phyloP scores from a whole-genome alignment of 2,113 vertebrate genomes.

The Hippocampus mohnikei region DNA sequence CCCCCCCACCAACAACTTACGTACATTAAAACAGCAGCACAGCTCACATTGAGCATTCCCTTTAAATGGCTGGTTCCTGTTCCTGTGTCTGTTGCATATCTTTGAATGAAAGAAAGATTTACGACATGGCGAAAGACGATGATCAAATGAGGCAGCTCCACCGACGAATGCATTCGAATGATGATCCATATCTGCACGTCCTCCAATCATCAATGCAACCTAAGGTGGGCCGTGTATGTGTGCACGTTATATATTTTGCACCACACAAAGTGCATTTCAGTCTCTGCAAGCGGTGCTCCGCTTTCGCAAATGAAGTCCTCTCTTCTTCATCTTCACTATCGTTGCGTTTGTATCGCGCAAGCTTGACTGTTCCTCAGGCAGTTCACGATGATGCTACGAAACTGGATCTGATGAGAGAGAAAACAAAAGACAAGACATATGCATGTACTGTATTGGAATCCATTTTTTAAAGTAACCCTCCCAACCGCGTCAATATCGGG shows the following conservation, averaged over 20 bases:
- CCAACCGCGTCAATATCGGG: not conserved
- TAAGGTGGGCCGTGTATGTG: conserved; percentile 30
- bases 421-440: not conserved
- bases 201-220: conserved; percentile 10
- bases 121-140: not conserved
- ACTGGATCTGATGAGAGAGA: conserved; percentile 51
- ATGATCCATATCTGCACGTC: conserved; percentile 29
- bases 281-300: conserved; percentile 38
- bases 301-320: conserved; percentile 28
- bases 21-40: conserved; percentile 40
- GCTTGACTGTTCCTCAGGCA: conserved; percentile 17
- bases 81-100: not conserved
- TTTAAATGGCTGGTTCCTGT: not conserved
- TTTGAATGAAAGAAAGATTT: not conserved
- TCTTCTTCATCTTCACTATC: conserved; percentile 22
- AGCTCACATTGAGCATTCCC: conserved; percentile 27
- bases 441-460: not conserved
- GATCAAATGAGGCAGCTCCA: conserved; percentile 9
- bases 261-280: conserved; percentile 44
- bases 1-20: not conserved
- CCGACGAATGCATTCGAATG: conserved; percentile 4
- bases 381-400: conserved; percentile 62
- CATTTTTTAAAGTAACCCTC: not conserved
- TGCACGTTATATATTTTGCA: conserved; percentile 42
- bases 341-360: conserved; percentile 23